Evolutionary conservation across 1,140 invertebrate genomes (phyloP).

Genomic region (Cydia strobilella): DNA sequence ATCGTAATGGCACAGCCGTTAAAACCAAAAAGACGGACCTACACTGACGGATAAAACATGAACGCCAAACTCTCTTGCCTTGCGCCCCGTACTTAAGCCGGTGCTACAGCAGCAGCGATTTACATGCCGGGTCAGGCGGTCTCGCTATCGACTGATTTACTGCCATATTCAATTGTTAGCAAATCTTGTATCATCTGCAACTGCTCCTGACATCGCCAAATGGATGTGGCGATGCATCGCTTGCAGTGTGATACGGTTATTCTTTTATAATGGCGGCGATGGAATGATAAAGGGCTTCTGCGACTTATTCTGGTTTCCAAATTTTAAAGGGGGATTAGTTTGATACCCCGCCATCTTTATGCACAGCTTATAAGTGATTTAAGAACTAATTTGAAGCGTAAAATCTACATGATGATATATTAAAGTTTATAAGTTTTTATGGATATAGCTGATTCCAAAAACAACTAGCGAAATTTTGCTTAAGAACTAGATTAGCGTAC

Average conservation of each 20-base stretch:
- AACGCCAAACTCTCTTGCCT: conserved; percentile 43
- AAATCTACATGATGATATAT: too few relatives aligned
- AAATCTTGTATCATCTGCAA: conserved; percentile 67
- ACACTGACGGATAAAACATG: too few relatives aligned
- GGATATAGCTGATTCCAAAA: too few relatives aligned
- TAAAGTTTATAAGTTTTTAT: too few relatives aligned
- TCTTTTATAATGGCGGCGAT: conserved; percentile 18
- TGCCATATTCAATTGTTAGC: conserved; percentile 73
- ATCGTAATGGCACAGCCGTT: too few relatives aligned
- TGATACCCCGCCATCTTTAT: neutral
- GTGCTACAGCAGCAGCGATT: conserved; percentile 56
- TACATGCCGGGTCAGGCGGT: conserved; percentile 68
- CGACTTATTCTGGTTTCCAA: neutral
- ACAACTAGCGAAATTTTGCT: too few relatives aligned
- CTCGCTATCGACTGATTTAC: conserved; percentile 73
- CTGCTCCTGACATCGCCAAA: conserved; percentile 56
- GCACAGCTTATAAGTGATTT: neutral
- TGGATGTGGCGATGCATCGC: conserved; percentile 42
- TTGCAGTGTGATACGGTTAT: conserved; percentile 23
- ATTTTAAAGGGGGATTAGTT: conserved; percentile 1
- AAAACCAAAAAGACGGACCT: too few relatives aligned
- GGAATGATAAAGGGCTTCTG: neutral
- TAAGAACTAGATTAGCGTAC: too few relatives aligned
- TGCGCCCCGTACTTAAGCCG: conserved; percentile 46
- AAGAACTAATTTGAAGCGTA: neutral